Base-by-base conservation (phyloP, 2,888 invertebrate species). In the Bimastos eiseni region DNA sequence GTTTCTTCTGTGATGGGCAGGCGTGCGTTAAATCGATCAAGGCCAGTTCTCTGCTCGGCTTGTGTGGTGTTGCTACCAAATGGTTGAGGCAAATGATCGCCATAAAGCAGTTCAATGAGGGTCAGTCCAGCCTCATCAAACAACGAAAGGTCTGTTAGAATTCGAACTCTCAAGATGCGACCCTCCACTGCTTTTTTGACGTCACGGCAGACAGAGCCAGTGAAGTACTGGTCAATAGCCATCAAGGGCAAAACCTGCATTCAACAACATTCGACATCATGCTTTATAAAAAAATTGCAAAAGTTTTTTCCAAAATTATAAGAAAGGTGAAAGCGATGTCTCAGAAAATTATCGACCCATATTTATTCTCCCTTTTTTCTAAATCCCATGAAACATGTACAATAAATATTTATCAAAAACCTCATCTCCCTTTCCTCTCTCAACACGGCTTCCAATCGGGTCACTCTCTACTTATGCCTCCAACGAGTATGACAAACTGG, bases 231-330 rank as follows among this genome's bases (percentile, higher is more conserved):
- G 92, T 94, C 93, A 91, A 95, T 93, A 2, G 94, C 94, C 91
- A 95, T 91, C 86, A 95, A 92, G 30, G 95, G 95, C 38, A 95
- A 93, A 8, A 95, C 94, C 95, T 95, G 92, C 86, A 36, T n/a
- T 8, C n/a, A 70, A 30, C 30, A 11, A 70, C n/a, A n/a, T 70
- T 49, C n/a, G 11, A n/a, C 70, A 70, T n/a, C n/a, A 70, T 70
- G n/a, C n/a, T n/a, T 70, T n/a, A n/a, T 70, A 70, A n/a, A n/a
- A n/a, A n/a, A n/a, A n/a, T n/a, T n/a, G n/a, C n/a, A n/a, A n/a
- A n/a, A n/a, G n/a, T n/a, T n/a, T n/a, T n/a, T n/a, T n/a, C n/a
- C n/a, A n/a, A n/a, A n/a, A n/a, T n/a, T n/a, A n/a, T n/a, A n/a
- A n/a, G n/a, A n/a, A n/a, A n/a, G n/a, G n/a, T n/a, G n/a, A n/a